Base-by-base conservation (phyloP, 2,113 vertebrate genomes). In the Chaetorhynchus papuensis region DNA sequence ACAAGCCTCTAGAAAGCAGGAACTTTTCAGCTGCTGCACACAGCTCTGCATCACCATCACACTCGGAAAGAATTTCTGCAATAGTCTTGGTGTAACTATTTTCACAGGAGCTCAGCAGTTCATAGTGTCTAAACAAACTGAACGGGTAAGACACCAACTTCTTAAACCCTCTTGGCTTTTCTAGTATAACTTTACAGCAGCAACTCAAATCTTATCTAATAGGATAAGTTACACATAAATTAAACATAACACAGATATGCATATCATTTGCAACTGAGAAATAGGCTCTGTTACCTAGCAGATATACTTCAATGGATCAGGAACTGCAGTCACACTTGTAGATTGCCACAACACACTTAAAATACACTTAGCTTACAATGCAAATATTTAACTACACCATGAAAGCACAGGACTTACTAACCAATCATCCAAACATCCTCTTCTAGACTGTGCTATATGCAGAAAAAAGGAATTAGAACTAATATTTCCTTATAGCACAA, bases 371-470 rank as follows among this genome's bases (percentile, higher is more conserved):
- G 65, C 82, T 66, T 70, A 31, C 44, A 92, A 70, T 37, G 68
- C 60, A 95, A 94, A 83, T 88, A 96, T 70, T 95, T 74, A 88
- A 77, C 64, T n/a, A 31, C 52, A 56, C 65, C 78, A 37, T 57
- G 68, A 90, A 95, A 88, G 71, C n/a, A 69, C n/a, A 49, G 26
- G 14, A 44, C 15, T 78, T 57, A 31, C 30, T 60, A 68, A 78
- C 39, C 63, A 91, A 39, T 49, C 47, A 39, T 39, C 39, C 39
- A 39, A 39, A 63, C 54, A 80, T 33, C 23, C 39, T 44, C 60
- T 81, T 37, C 35, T 49, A 49, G 35, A 54, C 33, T 78, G 9
- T 37, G 37, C 49, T 72, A 44, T 9, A 13, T 39, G 45, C 31
- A 83, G 41, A 74, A 92, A 79, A 91, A 30, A 53, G 12, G 50